Conservation (phyloP, 2,113 vertebrate genomes). For the Brachyhypopomus occidentalis region DNA sequence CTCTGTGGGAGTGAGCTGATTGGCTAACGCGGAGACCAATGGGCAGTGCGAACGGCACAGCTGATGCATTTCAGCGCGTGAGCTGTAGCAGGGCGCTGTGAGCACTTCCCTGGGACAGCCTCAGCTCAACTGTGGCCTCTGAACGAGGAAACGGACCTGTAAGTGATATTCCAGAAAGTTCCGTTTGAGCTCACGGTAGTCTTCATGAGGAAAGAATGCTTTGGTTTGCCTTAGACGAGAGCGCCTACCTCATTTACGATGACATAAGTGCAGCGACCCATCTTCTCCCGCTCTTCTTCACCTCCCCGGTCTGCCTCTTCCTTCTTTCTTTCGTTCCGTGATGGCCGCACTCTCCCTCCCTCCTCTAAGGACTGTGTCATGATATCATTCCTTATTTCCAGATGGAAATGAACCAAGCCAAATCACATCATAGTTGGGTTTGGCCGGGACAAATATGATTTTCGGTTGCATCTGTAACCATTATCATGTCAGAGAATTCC, state of each 20-base stretch:
- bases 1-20: constrained; percentile 45
- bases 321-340: neutral
- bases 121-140: constrained; percentile 39
- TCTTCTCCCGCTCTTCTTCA: neutral
- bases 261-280: constrained; percentile 17
- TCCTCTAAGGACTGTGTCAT: neutral
- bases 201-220: constrained; percentile 55
- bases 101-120: neutral
- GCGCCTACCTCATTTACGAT: constrained; percentile 28
- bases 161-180: constrained; percentile 51
- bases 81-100: neutral
- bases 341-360: neutral
- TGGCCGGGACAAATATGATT: neutral
- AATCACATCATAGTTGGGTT: constrained; percentile 33
- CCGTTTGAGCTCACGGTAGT: constrained; percentile 26
- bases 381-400: constrained; percentile 5
- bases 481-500: constrained; percentile 2
- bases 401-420: constrained; percentile 23
- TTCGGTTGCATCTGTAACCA: neutral
- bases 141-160: constrained; percentile 43
- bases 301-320: neutral
- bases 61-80: constrained; percentile 18
- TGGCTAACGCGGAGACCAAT: constrained; percentile 42
- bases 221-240: constrained; percentile 52
- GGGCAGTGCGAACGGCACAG: constrained; percentile 18